These are phyloP conservation scores for Paracyclopina nana DNA, from an alignment of 1,140 invertebrate genomes.

Conservation along the genomic window DNA sequence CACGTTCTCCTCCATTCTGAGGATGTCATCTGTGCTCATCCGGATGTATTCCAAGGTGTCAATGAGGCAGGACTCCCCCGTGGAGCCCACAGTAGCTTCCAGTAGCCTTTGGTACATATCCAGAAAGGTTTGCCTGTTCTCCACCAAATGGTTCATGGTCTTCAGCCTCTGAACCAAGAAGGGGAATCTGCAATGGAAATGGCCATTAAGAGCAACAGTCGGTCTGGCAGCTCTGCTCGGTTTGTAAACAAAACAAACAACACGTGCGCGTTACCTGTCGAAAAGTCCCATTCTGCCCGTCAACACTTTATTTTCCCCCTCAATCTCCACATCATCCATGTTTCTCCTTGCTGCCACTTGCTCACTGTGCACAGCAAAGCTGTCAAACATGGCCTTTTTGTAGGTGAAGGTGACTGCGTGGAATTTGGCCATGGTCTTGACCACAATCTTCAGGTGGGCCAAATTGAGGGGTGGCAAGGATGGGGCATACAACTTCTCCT, in stretches of 20 bases:
- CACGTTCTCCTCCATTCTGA: constrained; percentile 11
- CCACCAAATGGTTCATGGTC: constrained; percentile 4
- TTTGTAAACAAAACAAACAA: no score
- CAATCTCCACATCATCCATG: constrained; percentile 13
- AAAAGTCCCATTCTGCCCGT: constrained; percentile 4
- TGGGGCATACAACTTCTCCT: constrained; percentile 7
- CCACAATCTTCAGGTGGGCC: constrained; percentile 2
- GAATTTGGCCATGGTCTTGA: constrained; percentile 14
- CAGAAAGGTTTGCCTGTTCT: constrained; percentile 8
- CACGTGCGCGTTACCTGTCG: no score
- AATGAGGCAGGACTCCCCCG: constrained; percentile 7
- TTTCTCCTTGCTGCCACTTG: constrained; percentile 1
- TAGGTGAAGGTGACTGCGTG: constrained; percentile 11
- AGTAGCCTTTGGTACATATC: constrained; percentile 7
- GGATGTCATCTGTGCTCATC: constrained; percentile 8
- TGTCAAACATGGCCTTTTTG: constrained; percentile 5
- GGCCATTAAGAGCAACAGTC: no score
- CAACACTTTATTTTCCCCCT: constrained; percentile 7
- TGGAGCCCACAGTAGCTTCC: neutral
- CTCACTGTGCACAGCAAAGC: neutral
- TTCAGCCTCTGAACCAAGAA: neutral
- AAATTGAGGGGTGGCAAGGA: constrained; percentile 2
- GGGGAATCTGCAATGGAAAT: no score
- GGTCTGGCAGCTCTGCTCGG: no score
- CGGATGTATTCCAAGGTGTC: constrained; percentile 15